A percentile compares a stretch with the other conserved stretches of the same genome.
Conservation (phyloP, 2,113 vertebrate genomes). For the Gyps fulvus region DNA sequence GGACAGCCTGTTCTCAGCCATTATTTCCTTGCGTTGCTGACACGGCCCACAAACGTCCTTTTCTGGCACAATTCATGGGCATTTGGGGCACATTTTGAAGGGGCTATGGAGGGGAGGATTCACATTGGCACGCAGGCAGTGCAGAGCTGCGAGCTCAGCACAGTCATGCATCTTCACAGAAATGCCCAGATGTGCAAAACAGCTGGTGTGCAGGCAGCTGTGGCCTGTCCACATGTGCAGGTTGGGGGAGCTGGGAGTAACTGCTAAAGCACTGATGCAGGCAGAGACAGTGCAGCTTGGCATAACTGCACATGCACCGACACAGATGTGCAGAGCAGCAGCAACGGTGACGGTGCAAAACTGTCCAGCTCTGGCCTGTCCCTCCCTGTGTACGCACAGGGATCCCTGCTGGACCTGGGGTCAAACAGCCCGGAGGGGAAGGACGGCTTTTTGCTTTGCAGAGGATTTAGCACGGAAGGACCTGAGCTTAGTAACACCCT, state of each 20-base stretch:
- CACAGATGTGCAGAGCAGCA: neutral
- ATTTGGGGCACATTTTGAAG: neutral
- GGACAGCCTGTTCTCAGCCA: neutral
- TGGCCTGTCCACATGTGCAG: neutral
- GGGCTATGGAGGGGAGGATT: neutral
- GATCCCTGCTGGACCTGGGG: neutral
- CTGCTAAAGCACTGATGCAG: neutral
- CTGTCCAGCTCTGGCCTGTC: neutral
- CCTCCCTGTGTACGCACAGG: neutral
- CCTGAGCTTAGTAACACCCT: neutral
- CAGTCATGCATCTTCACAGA: neutral
- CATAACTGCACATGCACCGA: neutral
- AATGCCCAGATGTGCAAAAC: slow-evolving; percentile 7
- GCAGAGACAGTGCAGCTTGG: neutral
- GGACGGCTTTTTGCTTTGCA: neutral
- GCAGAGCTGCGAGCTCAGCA: accelerated
- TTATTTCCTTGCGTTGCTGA: neutral
- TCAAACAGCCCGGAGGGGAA: neutral
- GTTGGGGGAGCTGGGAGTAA: neutral
- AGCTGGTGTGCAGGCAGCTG: neutral
- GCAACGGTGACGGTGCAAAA: neutral
- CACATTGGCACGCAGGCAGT: neutral
- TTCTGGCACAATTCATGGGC: neutral
- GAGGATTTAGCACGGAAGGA: neutral
- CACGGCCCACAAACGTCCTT: neutral